These are phyloP conservation scores for Varanus salvator DNA, from an alignment of 2,113 vertebrate genomes.

Conservation along the genomic window DNA sequence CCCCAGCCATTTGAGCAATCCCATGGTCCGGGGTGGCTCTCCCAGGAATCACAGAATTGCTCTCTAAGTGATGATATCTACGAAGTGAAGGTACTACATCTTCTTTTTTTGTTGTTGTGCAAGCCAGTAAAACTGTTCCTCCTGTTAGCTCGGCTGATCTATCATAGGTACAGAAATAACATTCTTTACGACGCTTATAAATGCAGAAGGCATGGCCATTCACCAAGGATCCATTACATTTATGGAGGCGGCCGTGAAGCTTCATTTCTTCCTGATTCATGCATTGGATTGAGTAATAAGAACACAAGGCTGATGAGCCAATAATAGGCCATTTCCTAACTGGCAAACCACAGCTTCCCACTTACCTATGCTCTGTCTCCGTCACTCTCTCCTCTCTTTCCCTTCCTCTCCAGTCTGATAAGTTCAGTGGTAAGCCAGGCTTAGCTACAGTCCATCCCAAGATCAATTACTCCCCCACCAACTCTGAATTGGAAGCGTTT, in stretches of 20 bases:
- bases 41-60: too few relatives aligned
- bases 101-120: background rate
- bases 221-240: conserved; percentile 40
- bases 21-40: too few relatives aligned
- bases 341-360: conserved; percentile 1
- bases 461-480: background rate
- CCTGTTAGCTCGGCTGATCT: conserved; percentile 23
- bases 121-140: conserved; percentile 24
- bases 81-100: background rate
- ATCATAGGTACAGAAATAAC: conserved; percentile 40
- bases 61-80: background rate
- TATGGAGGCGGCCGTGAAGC: conserved; percentile 31
- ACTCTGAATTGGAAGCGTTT: background rate
- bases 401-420: background rate
- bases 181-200: conserved; percentile 45
- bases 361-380: too few relatives aligned
- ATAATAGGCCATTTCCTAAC: conserved; percentile 37
- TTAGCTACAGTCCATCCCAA: background rate
- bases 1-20: too few relatives aligned
- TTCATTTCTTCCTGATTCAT: conserved; percentile 44
- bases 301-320: conserved; percentile 34
- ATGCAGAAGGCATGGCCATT: conserved; percentile 33
- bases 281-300: conserved; percentile 36
- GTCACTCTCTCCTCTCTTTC: background rate
- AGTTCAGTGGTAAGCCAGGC: conserved; percentile 1